These are phyloP conservation scores for Lymantria monacha DNA, from an alignment of 2,888 invertebrate genomes.

Conservation along the genomic window DNA sequence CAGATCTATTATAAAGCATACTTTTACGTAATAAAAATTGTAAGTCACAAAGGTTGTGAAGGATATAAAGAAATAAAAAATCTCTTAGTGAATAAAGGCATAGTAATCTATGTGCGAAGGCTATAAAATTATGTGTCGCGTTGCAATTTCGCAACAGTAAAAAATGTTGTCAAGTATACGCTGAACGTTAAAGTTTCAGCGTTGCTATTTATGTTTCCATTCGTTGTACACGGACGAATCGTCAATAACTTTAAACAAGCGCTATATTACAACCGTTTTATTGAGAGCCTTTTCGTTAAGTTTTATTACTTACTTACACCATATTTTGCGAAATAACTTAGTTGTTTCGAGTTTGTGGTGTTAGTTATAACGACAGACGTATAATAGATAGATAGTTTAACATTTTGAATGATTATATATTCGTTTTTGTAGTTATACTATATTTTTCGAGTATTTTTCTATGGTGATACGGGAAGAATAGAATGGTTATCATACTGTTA, in stretches of 20 bases:
- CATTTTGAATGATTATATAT: no score
- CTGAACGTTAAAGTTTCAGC: background rate
- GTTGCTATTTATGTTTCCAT: conserved; percentile 3
- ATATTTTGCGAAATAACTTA: conserved; percentile 2
- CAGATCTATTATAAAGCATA: background rate
- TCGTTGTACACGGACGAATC: conserved; percentile 1
- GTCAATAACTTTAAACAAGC: conserved; percentile 6
- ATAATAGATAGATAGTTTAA: no score
- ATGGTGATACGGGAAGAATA: no score
- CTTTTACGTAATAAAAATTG: no score
- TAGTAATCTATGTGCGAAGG: background rate
- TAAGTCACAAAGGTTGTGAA: no score
- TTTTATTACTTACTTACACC: background rate
- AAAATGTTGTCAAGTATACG: background rate
- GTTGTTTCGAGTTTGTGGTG: background rate
- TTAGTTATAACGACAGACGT: no score
- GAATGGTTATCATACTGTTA: no score
- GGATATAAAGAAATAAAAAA: background rate
- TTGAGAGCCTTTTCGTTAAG: conserved; percentile 1
- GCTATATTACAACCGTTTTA: background rate
- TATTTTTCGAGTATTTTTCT: no score
- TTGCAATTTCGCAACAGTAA: background rate
- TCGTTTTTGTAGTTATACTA: no score
- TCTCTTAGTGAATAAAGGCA: background rate
- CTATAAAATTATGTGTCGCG: background rate